Evolutionary conservation across 2,888 invertebrate genomes (phyloP), one percentile per base, ranked within the genome.

Genomic region (Ophion costatus): DNA sequence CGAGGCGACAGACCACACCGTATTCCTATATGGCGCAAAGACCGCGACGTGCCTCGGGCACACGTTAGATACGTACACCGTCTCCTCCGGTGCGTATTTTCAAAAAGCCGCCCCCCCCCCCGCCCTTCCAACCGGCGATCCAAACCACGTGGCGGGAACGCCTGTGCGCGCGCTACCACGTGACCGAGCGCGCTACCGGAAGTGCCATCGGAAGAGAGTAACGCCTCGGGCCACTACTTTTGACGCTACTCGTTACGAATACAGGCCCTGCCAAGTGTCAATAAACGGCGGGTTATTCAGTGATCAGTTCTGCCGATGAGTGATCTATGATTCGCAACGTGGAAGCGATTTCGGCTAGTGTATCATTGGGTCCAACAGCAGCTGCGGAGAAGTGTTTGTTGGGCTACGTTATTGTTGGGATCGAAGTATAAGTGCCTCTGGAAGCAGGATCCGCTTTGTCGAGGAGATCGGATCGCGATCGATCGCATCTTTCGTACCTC

Each of bases 81-180:
- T 84, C 69, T 57, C 42, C 71, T 63, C 75, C 74, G 22, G 73
- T 73, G 79, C 42, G 82, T 75, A 64, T 82, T 86, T 84, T 74
- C 82, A 45, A 86, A 84, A 84, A 82, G 56, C 14, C 42, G 14
- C 10, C 45, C 45, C 71, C 11, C 51, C 61, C 5, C 10, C 45
- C 45, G 63, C 14, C 51, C 61, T 38, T 38, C 77, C 22, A 17
- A 59, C 75, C 33, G 51, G 73, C 38, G 51, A 66, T 73, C 33
- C 22, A 20, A 51, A 71, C 80, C 84, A 84, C 82, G 84, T 78
- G 84, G 79, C 29, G 66, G 76, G 59, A 38, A 9, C n/a, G 14
- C 78, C 82, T 81, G 80, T 69, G 67, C 86, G 9, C 82, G 82
- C 82, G 82, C 81, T 73, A 74, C 86, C 88, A 88, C 89, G 89